Conservation (phyloP, 2,797 vertebrate species). For the Acrossocheilus fasciatus region DNA sequence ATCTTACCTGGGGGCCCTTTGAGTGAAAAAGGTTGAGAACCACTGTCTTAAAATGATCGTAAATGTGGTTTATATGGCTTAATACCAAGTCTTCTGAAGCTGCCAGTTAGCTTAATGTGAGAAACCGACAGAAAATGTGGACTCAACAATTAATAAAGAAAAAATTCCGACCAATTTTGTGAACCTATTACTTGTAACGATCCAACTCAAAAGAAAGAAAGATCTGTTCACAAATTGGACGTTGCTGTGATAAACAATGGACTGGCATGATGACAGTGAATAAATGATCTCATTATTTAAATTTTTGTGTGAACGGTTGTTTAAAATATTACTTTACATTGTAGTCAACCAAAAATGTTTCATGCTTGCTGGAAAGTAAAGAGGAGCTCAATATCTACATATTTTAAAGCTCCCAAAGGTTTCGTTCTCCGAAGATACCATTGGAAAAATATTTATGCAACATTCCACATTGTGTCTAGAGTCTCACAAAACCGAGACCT, state of each 20-base stretch:
- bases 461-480: constrained; percentile 53
- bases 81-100: not conserved
- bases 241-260: not conserved
- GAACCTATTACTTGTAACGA: not conserved
- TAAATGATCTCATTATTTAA: not conserved
- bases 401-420: constrained; percentile 46
- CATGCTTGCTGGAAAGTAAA: constrained; percentile 27
- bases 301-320: constrained; percentile 1
- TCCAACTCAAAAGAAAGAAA: not conserved
- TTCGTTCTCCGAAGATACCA: constrained; percentile 40
- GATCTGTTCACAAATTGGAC: not conserved
- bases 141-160: not conserved
- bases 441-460: constrained; percentile 59
- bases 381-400: constrained; percentile 40
- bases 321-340: not conserved
- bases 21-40: not conserved
- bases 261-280: not conserved
- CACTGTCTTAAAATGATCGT: not conserved
- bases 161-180: not conserved
- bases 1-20: not conserved
- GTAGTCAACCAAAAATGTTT: constrained; percentile 22
- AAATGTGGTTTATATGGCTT: not conserved
- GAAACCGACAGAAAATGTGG: not conserved
- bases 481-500: constrained; percentile 46
- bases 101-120: not conserved